These are phyloP conservation scores for Eidolon dupreanum DNA, from an alignment of 2,797 vertebrate genomes.

Conservation along the genomic window DNA sequence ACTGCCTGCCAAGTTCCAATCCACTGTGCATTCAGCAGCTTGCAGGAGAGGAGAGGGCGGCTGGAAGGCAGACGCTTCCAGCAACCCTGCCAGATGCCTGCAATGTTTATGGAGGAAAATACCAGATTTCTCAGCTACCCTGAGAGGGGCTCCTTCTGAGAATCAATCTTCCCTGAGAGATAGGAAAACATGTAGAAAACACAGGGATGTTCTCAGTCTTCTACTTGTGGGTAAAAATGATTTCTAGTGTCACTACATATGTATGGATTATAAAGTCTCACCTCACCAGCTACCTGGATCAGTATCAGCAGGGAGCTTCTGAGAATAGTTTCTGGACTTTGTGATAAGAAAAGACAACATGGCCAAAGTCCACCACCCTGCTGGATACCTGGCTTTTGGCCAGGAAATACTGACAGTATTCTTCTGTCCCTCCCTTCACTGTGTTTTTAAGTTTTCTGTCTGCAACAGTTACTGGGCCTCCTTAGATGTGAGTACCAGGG, in stretches of 20 bases:
- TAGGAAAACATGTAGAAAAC: not conserved
- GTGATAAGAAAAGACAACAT: not conserved
- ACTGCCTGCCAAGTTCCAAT: slow-evolving; percentile 46
- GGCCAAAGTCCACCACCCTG: not conserved
- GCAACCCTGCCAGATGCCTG: not conserved
- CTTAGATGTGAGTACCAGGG: not conserved
- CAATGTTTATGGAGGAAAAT: not conserved
- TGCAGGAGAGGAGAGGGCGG: not conserved
- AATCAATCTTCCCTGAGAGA: not conserved
- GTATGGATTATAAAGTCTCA: not conserved
- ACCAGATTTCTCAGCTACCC: not conserved
- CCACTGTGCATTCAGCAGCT: not conserved
- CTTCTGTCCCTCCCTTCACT: not conserved
- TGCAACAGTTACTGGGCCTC: not conserved
- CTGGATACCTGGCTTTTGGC: not conserved
- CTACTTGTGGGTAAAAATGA: not conserved
- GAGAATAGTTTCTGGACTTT: not conserved
- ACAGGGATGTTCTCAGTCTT: not conserved
- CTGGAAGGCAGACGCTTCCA: not conserved
- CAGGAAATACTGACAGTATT: not conserved
- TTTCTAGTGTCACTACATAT: not conserved
- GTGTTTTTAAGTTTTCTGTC: not conserved
- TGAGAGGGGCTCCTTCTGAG: not conserved
- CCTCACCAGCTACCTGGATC: not conserved
- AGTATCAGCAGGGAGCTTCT: not conserved